Evolutionary conservation across 1,140 invertebrate species (phyloP).

Genomic region (Druon quercuslanigerum): DNA sequence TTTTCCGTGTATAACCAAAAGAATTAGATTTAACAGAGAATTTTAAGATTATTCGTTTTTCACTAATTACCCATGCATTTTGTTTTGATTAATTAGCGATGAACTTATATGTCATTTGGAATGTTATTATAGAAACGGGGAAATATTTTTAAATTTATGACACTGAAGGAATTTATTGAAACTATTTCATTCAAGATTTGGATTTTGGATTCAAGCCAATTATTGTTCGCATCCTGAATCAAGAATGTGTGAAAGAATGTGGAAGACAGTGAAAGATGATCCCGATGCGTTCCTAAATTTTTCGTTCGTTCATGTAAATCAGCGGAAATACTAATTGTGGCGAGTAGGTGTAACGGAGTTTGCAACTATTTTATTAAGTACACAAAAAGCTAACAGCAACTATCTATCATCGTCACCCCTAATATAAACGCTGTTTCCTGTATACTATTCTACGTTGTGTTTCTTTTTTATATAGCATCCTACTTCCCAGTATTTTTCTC

Average conservation of each 20-base stretch:
- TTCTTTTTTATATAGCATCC: too few relatives aligned
- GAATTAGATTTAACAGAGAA: too few relatives aligned
- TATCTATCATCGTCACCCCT: too few relatives aligned
- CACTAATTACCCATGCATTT: too few relatives aligned
- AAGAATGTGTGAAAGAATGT: not conserved
- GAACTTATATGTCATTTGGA: not conserved
- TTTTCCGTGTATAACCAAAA: too few relatives aligned
- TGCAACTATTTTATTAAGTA: not conserved
- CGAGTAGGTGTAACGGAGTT: not conserved
- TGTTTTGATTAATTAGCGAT: too few relatives aligned
- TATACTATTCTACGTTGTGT: too few relatives aligned
- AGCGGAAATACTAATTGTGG: too few relatives aligned
- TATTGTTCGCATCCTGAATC: not conserved
- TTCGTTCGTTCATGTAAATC: not conserved
- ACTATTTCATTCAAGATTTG: slow-evolving; percentile 20
- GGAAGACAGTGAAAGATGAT: not conserved
- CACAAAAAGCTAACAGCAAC: too few relatives aligned
- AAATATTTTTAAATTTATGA: slow-evolving; percentile 13
- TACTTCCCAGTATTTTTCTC: too few relatives aligned
- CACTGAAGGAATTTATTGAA: slow-evolving; percentile 7
- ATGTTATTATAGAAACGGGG: not conserved
- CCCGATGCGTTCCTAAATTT: not conserved
- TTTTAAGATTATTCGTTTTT: too few relatives aligned
- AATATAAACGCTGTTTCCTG: too few relatives aligned
- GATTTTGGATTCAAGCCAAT: slow-evolving; percentile 12